A percentile compares a stretch with the other conserved stretches of the same genome.
Evolutionary conservation across 1,140 invertebrate species (phyloP).

Genomic region (Drosophila truncata): DNA sequence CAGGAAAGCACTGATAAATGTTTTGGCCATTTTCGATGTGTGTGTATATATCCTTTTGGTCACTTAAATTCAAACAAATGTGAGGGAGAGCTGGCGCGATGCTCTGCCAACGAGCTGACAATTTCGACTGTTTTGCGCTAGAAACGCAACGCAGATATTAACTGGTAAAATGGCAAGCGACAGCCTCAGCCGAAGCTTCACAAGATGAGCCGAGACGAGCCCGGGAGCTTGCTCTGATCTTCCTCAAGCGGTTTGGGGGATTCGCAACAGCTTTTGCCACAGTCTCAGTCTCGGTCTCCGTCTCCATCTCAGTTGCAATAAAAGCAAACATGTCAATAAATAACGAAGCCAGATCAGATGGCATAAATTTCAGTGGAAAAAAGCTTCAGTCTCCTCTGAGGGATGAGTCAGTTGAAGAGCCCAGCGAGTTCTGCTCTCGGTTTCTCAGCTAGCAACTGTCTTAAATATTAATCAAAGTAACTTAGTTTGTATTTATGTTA

Average conservation of each 20-base stretch:
- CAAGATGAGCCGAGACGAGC: constrained; percentile 42
- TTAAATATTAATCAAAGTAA: constrained; percentile 42
- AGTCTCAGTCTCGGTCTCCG: not conserved
- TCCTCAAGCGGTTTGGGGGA: constrained; percentile 48
- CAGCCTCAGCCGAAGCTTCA: constrained; percentile 17
- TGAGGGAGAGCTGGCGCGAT: constrained; percentile 57
- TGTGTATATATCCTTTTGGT: constrained; percentile 3
- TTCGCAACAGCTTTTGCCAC: constrained; percentile 59
- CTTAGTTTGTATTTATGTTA: constrained; percentile 58
- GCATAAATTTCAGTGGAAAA: constrained; percentile 43
- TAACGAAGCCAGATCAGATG: constrained; percentile 52
- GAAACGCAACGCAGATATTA: constrained; percentile 74
- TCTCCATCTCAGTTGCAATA: constrained; percentile 53
- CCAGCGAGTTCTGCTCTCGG: constrained; percentile 30
- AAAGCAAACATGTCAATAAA: constrained; percentile 78
- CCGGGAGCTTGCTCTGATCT: constrained; percentile 53
- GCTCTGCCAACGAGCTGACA: constrained; percentile 74
- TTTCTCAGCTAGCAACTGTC: constrained; percentile 39
- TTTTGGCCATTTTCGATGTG: constrained; percentile 68
- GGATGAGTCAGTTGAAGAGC: constrained; percentile 54
- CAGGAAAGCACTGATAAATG: constrained; percentile 76
- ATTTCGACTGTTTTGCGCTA: constrained; percentile 81
- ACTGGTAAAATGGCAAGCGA: constrained; percentile 60
- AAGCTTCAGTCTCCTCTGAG: constrained; percentile 1
- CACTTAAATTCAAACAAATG: constrained; percentile 32